These are phyloP conservation scores for Zaprionus taronus DNA, from an alignment of 1,140 invertebrate genomes.

Conservation along the genomic window DNA sequence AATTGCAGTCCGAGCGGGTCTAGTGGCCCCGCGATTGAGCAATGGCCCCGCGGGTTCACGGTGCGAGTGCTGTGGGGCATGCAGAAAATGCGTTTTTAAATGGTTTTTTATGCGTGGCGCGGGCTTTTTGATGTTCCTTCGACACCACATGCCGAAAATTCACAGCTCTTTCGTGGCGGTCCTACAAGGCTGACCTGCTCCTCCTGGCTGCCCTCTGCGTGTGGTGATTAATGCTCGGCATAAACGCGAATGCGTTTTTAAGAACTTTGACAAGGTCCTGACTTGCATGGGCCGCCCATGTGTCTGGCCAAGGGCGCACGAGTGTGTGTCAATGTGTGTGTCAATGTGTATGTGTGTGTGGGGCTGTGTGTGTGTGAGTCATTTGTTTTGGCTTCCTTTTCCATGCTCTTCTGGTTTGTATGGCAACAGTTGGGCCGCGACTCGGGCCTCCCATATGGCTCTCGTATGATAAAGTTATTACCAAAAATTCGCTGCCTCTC, in stretches of 20 bases:
- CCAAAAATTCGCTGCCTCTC: constrained; percentile 51
- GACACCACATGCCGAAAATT: constrained; percentile 77
- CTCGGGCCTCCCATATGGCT: constrained; percentile 67
- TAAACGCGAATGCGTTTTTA: constrained; percentile 79
- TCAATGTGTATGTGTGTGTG: background rate
- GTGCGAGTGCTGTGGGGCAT: constrained; percentile 36
- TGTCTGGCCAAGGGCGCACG: constrained; percentile 34
- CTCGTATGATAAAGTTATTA: constrained; percentile 75
- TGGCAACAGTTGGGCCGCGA: constrained; percentile 59
- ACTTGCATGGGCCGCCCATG: constrained; percentile 61
- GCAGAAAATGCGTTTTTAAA: constrained; percentile 84
- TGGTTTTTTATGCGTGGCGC: constrained; percentile 82
- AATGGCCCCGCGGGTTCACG: constrained; percentile 52
- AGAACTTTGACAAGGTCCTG: constrained; percentile 82
- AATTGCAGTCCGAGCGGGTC: constrained; percentile 20
- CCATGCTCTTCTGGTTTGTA: constrained; percentile 17
- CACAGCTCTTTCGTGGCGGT: constrained; percentile 65
- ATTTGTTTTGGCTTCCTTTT: constrained; percentile 61
- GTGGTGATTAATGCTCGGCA: constrained; percentile 77
- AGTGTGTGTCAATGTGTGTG: background rate
- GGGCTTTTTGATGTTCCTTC: constrained; percentile 76
- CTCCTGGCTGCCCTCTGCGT: background rate
- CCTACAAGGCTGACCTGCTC: constrained; percentile 4
- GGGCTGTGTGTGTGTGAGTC: constrained; percentile 11
- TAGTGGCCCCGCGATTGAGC: constrained; percentile 33